Evolutionary conservation across 2,888 invertebrate species (phyloP), one percentile per base, ranked within the genome.

Genomic region (Chymomyza fuscimana): DNA sequence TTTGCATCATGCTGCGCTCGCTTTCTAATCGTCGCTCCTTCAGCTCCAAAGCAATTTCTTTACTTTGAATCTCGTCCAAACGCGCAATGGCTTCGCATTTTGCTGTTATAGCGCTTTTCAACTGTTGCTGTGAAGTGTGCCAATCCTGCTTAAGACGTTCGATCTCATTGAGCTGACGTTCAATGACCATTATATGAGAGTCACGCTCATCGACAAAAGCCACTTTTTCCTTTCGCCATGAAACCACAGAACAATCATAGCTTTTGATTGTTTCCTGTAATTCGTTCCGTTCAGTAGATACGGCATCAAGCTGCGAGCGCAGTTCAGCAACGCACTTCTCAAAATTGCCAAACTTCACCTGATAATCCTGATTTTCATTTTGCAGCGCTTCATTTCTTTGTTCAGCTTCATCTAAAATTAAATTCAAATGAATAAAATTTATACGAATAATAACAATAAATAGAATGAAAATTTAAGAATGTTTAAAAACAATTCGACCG

Each of bases 11-110:
- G 6, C 93, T 93, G 83, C 95, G 94, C 91, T 98, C 98, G 89
- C 96, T 96, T 84, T 97, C 96, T 85, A 97, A 93, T 22, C 96
- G 94, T 86, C 96, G 96, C 91, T 97, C 97, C 83, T 95, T 96
- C 90, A 95, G 95, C 87, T 96, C 96, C 25, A 97, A 91, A 12
- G 95, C 94, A 69, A 96, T 93, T 92, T 97, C 96, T 90, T 95
- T 95, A 76, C 96, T 95, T 82, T 95, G 94, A 52, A 97, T 93
- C 92, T 97, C 97, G 91, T 97, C 96, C 71, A 95, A 93, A 78
- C 95, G 94, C 6, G 95, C 94, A 63, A 97, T 91, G 0, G 96
- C 96, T 92, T 97, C 96, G 92, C 96, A 97, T 92, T 97, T 97
- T 2, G 96, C 94, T 81, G 94, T 94, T 73, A 96, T 95, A 25